Conservation (phyloP, 2,113 vertebrate genomes). For the Proterorhinus semilunaris region DNA sequence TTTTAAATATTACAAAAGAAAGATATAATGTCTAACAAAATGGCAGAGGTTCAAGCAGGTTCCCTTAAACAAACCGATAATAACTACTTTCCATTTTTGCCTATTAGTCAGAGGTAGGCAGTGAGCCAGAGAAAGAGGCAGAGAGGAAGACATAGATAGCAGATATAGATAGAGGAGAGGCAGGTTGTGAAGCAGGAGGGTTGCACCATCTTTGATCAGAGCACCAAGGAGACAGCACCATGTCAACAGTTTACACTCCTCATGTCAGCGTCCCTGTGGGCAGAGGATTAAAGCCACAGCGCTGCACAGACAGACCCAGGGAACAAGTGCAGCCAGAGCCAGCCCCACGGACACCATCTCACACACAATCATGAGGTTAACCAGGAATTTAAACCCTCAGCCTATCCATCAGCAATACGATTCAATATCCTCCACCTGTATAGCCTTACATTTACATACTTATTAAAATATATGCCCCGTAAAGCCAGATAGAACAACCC, state of each 20-base stretch:
- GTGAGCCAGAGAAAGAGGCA: constrained; percentile 34
- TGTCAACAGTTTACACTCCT: constrained; percentile 78
- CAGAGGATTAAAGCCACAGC: constrained; percentile 73
- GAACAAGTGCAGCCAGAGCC: constrained; percentile 52
- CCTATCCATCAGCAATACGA: constrained; percentile 1
- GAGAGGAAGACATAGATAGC: constrained; percentile 46
- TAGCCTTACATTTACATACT: neutral
- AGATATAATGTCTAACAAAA: too few species aligned
- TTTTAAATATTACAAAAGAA: too few species aligned
- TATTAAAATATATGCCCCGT: constrained; percentile 27
- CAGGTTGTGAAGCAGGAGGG: constrained; percentile 70
- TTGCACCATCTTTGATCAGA: constrained; percentile 72
- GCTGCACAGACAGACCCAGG: constrained; percentile 60
- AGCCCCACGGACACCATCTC: constrained; percentile 42
- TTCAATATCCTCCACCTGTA: neutral
- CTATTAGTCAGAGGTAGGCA: constrained; percentile 39
- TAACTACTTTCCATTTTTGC: neutral
- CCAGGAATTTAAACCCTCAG: constrained; percentile 20
- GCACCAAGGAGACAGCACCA: constrained; percentile 72
- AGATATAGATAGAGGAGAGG: constrained; percentile 42
- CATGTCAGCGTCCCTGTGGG: constrained; percentile 72
- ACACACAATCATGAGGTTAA: constrained; percentile 31
- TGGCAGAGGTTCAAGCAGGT: too few species aligned
- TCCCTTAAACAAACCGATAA: too few species aligned
- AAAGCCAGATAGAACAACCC: constrained; percentile 43